Percentiles rank a stretch among this genome's conserved stretches.
Conservation (phyloP, 2,888 invertebrate genomes). For the Eurytoma californica region DNA sequence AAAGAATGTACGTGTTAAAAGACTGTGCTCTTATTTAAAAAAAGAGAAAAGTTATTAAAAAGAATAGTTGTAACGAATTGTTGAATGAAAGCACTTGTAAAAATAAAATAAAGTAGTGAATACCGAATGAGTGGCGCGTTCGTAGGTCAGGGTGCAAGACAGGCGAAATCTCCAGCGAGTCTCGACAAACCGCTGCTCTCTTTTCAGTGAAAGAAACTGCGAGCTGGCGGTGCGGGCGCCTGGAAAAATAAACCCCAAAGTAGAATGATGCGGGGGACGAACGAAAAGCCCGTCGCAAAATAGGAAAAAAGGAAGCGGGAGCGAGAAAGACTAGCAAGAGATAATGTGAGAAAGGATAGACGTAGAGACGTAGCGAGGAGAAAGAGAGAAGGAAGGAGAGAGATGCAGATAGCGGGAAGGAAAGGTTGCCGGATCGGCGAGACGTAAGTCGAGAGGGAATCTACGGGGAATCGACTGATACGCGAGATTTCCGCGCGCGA, state of each 20-base stretch:
- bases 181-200: neutral
- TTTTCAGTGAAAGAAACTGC: neutral
- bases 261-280: neutral
- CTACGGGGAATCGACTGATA: conserved; percentile 36
- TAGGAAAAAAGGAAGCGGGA: conserved; percentile 5
- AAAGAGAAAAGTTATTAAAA: too few relatives aligned
- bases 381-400: conserved; percentile 46
- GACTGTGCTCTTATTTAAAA: too few relatives aligned
- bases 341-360: conserved; percentile 46
- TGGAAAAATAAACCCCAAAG: neutral
- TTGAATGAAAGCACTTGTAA: too few relatives aligned
- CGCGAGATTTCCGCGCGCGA: conserved; percentile 41
- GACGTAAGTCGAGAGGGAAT: conserved; percentile 12
- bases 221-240: neutral
- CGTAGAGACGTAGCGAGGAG: conserved; percentile 15
- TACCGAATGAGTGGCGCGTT: neutral
- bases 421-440: conserved; percentile 33
- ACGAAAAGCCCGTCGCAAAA: neutral
- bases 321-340: conserved; percentile 8
- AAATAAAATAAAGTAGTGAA: neutral
- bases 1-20: too few relatives aligned
- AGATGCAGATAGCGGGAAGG: conserved; percentile 28
- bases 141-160: too few relatives aligned
- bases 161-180: neutral
- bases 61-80: too few relatives aligned